Percentiles rank a stretch among this genome's conserved stretches.
Evolutionary conservation across 2,113 vertebrate species (phyloP).

Genomic region (human (Homo sapiens)): DNA sequence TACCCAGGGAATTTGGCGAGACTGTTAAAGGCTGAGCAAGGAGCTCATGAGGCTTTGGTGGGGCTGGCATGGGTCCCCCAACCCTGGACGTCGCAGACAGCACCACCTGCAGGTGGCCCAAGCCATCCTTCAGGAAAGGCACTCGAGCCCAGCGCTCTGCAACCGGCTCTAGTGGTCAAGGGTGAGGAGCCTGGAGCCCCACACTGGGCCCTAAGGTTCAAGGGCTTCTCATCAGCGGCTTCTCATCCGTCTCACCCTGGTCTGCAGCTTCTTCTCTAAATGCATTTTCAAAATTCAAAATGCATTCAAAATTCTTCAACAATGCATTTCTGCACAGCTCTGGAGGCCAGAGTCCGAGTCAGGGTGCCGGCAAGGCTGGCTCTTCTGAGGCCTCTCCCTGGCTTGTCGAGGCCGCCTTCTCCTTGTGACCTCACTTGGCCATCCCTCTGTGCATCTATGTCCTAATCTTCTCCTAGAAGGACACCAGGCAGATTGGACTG

Average conservation of each 20-base stretch:
- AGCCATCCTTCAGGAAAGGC: neutral
- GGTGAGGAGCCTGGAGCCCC: too few species aligned
- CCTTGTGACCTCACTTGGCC: rapidly evolving
- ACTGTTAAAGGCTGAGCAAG: neutral
- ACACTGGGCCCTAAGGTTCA: too few species aligned
- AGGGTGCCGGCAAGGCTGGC: too few species aligned
- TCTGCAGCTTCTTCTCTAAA: neutral
- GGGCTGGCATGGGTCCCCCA: neutral
- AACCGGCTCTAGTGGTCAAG: too few species aligned
- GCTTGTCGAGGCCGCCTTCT: rapidly evolving
- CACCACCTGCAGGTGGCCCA: too few species aligned
- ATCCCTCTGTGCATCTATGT: neutral
- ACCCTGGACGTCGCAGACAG: neutral
- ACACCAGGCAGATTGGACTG: neutral
- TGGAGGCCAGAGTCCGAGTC: neutral
- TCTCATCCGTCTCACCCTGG: too few species aligned
- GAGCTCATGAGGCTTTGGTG: neutral
- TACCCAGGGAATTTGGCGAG: neutral
- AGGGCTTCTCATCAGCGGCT: too few species aligned
- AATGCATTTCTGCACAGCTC: too few species aligned
- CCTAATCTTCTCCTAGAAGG: neutral
- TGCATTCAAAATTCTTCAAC: too few species aligned
- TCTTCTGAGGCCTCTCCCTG: neutral
- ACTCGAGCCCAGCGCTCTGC: too few species aligned
- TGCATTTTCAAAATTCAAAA: too few species aligned